Evolutionary conservation across 2,797 vertebrate genomes (phyloP), one percentile per base, ranked within the genome.

Genomic region (Semaprochilodus insignis): DNA sequence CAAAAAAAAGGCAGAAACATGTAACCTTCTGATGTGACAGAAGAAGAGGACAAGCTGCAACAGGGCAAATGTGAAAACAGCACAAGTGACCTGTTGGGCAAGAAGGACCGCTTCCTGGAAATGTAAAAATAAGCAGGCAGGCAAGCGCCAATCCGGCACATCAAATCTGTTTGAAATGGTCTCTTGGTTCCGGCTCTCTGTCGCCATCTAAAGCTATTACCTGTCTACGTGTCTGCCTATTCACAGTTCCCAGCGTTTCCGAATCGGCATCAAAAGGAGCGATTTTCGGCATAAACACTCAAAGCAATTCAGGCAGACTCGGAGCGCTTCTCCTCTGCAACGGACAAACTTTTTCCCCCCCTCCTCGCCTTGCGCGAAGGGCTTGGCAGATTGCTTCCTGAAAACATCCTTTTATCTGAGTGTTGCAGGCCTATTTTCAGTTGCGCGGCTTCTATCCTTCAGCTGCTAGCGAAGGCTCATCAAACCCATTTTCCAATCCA

Each of bases 341-440:
- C 34, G 63, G 52, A 44, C 63, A 4, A 65, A 60, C 21, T n/a
- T 77, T 54, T 44, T 74, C 51, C 27, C 31, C 21, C 19, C 31
- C 34, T 54, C 25, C 71, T 31, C 44, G 17, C 21, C 51, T 55
- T n/a, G 25, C 63, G n/a, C 44, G 31, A 69, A 19, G 81, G 80
- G 55, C 72, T 74, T 78, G 79, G 76, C 63, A 27, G 62, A 74
- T 77, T 69, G 65, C 55, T 59, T 52, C 63, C 55, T 21, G 34
- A 73, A 75, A 55, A 70, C 55, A 36, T 78, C 57, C n/a, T 55
- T 78, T 78, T 85, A 79, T 85, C 80, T 59, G 71, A 36, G 70
- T 19, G 59, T 74, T 25, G 62, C 55, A 75, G 40, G 17, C 80
- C 25, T 25, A 55, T 69, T 66, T 75, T 72, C 74, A 72, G 31